phyloP scores from a whole-genome alignment of 1,140 invertebrate genomes.

The Drosophila quadrilineata region DNA sequence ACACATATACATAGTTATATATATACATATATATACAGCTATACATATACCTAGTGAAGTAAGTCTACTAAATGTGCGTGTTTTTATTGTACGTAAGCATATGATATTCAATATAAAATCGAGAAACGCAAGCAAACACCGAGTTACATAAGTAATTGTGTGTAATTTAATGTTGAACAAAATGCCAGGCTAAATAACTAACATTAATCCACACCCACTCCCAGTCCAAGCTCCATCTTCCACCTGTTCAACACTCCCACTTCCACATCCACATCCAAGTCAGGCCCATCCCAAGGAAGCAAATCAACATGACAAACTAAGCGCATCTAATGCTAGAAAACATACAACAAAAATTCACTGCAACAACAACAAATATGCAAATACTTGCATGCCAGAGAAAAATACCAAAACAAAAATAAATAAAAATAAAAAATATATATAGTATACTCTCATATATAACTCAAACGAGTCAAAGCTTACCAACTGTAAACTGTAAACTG shows the following conservation, averaged over 20 bases:
- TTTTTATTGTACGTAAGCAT: constrained; percentile 64
- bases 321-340: constrained; percentile 61
- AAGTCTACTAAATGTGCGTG: constrained; percentile 70
- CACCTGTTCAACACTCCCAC: neutral
- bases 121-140: constrained; percentile 20
- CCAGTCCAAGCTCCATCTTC: neutral
- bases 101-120: constrained; percentile 69
- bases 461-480: constrained; percentile 60
- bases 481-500: constrained; percentile 51
- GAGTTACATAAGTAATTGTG: constrained; percentile 25
- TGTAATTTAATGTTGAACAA: constrained; percentile 38
- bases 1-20: neutral
- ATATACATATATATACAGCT: constrained; percentile 5
- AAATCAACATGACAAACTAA: constrained; percentile 66
- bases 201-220: constrained; percentile 33
- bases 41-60: constrained; percentile 25
- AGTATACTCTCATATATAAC: constrained; percentile 32
- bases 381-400: no score
- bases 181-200: constrained; percentile 43
- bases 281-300: no score
- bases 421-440: constrained; percentile 26
- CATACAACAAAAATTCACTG: constrained; percentile 56
- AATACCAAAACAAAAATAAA: constrained; percentile 30
- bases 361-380: constrained; percentile 40
- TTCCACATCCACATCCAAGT: no score